Conservation (phyloP, 2,113 vertebrate genomes). For the Antechinus flavipes region DNA sequence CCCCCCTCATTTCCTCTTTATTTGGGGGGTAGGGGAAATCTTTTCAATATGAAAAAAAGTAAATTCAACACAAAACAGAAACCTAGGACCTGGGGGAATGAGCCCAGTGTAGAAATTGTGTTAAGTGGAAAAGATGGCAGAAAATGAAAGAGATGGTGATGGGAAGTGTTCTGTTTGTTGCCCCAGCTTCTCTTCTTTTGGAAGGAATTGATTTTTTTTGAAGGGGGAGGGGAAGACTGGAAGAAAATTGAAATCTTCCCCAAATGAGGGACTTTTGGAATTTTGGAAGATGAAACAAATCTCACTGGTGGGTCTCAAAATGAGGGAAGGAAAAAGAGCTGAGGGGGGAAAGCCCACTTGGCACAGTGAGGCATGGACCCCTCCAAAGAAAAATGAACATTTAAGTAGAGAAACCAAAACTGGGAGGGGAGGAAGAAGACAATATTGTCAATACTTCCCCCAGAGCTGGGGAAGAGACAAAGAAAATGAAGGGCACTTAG, state of each 20-base stretch:
- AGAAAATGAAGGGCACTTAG: background rate
- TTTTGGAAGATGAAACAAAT: background rate
- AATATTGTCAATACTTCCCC: slow-evolving; percentile 52
- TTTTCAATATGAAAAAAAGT: slow-evolving; percentile 85
- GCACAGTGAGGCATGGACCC: background rate
- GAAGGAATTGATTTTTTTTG: background rate
- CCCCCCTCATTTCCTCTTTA: slow-evolving; percentile 73
- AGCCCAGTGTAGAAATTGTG: background rate
- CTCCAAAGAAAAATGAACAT: background rate
- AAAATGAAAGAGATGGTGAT: slow-evolving; percentile 20
- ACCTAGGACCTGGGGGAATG: slow-evolving; percentile 45
- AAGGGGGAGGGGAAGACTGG: background rate
- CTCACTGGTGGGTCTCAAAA: background rate
- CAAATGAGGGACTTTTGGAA: background rate
- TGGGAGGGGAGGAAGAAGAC: background rate
- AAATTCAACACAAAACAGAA: slow-evolving; percentile 79
- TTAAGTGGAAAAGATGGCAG: background rate
- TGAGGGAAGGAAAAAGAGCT: background rate
- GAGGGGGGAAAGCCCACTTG: background rate
- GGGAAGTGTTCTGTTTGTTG: background rate
- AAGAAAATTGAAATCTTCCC: background rate
- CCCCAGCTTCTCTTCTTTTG: background rate
- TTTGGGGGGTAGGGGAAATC: slow-evolving; percentile 74
- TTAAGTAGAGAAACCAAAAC: background rate
- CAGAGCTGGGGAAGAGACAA: background rate